phyloP scores from a whole-genome alignment of 1,140 invertebrate species.

The Papilio glaucus region DNA sequence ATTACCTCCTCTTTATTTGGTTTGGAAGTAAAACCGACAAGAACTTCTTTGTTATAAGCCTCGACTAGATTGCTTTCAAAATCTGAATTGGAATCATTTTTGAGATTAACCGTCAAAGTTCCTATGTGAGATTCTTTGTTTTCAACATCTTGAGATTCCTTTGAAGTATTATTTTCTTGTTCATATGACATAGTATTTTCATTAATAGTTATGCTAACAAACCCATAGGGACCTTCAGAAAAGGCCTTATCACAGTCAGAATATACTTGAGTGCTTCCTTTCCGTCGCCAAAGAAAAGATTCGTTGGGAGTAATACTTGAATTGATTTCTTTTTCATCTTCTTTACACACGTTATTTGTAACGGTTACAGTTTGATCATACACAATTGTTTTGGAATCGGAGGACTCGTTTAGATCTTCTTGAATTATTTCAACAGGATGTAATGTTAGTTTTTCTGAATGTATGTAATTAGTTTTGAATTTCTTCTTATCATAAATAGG shows the following conservation, averaged over 20 bases:
- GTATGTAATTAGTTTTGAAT: slow-evolving; percentile 77
- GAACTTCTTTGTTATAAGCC: slow-evolving; percentile 76
- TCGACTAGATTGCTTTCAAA: slow-evolving; percentile 79
- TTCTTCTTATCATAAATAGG: slow-evolving; percentile 75
- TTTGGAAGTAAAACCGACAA: slow-evolving; percentile 69
- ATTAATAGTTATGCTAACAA: slow-evolving; percentile 63
- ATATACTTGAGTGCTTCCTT: slow-evolving; percentile 71
- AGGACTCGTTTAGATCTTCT: slow-evolving; percentile 63
- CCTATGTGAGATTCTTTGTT: slow-evolving; percentile 56
- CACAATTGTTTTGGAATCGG: slow-evolving; percentile 16
- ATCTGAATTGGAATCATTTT: slow-evolving; percentile 60
- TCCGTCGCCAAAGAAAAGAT: slow-evolving; percentile 80
- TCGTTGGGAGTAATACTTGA: slow-evolving; percentile 77
- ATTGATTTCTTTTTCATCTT: slow-evolving; percentile 64
- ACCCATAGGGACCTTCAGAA: slow-evolving; percentile 67
- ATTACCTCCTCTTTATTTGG: slow-evolving; percentile 54
- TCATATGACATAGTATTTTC: slow-evolving; percentile 51
- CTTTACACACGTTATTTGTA: slow-evolving; percentile 46
- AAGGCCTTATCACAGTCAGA: slow-evolving; percentile 67
- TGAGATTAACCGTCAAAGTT: slow-evolving; percentile 47
- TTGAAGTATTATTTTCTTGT: slow-evolving; percentile 39
- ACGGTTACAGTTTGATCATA: slow-evolving; percentile 27
- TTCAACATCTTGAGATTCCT: slow-evolving; percentile 51
- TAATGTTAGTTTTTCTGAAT: slow-evolving; percentile 71
- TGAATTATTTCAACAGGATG: slow-evolving; percentile 79